Base-by-base conservation (phyloP, 2,888 invertebrate genomes). In the Mamestra brassicae region DNA sequence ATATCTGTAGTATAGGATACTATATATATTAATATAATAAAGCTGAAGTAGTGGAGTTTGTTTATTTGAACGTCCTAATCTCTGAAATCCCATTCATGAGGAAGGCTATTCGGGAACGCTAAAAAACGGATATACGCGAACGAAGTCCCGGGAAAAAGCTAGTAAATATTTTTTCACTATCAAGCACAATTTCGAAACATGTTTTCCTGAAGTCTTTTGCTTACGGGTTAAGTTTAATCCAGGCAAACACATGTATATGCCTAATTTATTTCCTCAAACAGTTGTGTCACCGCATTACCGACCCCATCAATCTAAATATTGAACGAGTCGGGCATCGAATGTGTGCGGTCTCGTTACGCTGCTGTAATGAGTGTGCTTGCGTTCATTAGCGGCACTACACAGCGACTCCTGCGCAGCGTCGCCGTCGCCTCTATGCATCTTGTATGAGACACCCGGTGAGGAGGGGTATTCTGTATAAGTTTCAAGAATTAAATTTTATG, bases 401-500 rank as follows among this genome's bases (percentile, higher is more conserved):
- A 78, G 78, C 83, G 83, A 86, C 87, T 89, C 85, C 89, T 79
- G 90, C 90, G 90, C 91, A 90, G 90, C 86, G 84, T 85, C 89
- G 89, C 87, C 86, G 84, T 85, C 89, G 89, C 87, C 86, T 90
- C 92, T 92, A 95, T 96, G 95, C 95, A 96, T 96, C 93, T 95
- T 95, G 94, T 95, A 96, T 95, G 95, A 96, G 94, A 93, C 91
- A 89, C 92, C 90, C 90, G 90, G 88, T 85, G 89, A 60, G 89
- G 84, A 73, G 85, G 75, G 80, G 72, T 84, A 94, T 94, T 92
- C 94, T 89, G 87, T 58, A 77, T 1, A 4, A 0, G 47, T 47
- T 47, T 3, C 47, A 4, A 47, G 13, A 11, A 2, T 45, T 11
- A 1, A 11, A 45, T 11, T 45, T 42, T 42, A 7, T 42, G 26